Percentiles rank a stretch among this genome's conserved stretches.
Conservation (phyloP, 2,113 vertebrate genomes). For the Antechinus stuartii region DNA sequence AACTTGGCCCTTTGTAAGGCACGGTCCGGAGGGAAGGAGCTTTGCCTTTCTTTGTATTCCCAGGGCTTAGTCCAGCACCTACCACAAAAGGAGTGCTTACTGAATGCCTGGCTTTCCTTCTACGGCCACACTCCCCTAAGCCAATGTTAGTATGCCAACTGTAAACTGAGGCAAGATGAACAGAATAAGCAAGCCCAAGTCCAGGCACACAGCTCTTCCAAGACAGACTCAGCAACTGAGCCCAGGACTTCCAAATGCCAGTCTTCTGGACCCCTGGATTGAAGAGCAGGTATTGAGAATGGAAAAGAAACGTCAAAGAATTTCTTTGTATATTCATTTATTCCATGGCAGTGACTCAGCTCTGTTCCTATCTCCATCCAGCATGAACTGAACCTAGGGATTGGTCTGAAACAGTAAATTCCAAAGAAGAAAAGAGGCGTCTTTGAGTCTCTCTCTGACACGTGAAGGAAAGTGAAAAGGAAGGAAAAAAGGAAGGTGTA, state of each 20-base stretch:
- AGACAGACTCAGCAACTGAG: background rate
- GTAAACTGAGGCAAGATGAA: background rate
- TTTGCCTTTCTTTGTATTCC: background rate
- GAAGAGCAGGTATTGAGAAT: background rate
- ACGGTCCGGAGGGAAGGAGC: background rate
- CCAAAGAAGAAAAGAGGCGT: background rate
- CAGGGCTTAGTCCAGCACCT: background rate
- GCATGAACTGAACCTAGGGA: background rate
- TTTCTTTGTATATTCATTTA: background rate
- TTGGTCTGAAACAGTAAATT: background rate
- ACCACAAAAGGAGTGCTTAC: background rate
- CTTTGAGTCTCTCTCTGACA: background rate
- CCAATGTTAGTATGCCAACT: background rate
- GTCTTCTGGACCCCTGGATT: background rate
- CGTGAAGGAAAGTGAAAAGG: too few relatives aligned
- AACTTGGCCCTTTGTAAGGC: background rate
- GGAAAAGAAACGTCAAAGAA: background rate
- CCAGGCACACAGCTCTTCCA: background rate
- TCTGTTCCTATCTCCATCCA: background rate
- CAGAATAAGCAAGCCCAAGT: background rate
- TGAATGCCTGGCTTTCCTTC: background rate
- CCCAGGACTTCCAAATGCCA: constrained; percentile 13
- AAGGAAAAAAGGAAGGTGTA: too few relatives aligned
- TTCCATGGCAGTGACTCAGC: background rate
- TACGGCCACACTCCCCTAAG: background rate